Evolutionary conservation across 2,113 vertebrate species (phyloP), one percentile per base, ranked within the genome.

Genomic region (Brachyhypopomus occidentalis): DNA sequence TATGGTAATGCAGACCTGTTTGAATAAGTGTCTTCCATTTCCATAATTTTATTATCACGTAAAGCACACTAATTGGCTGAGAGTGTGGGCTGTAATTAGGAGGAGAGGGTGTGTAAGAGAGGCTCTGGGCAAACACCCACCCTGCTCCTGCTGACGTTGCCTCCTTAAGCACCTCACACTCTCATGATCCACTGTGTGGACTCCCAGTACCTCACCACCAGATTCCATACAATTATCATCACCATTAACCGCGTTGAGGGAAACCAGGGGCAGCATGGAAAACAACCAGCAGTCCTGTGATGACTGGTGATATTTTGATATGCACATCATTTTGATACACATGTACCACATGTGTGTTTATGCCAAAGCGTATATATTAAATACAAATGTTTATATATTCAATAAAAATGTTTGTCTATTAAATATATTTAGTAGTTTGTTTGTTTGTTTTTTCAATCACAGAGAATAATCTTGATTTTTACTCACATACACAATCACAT

Each of bases 21-120:
- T 96, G 96, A 97, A 96, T 95, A 94, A 97, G 95, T 95, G 92
- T 95, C 95, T 94, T 93, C 93, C 94, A 97, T 98, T 97, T 97
- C 94, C 96, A 97, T 98, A 98, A 98, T 98, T 98, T 96, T 96
- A 96, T 98, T 97, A 97, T 96, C 95, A 96, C 95, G 94, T 96
- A 95, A 96, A 97, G 95, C 94, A 95, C 94, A 94, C 95, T 96
- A 96, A 96, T 96, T 96, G 96, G 95, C 84, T 95, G 95, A 94
- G 94, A 95, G 94, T 92, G 86, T 88, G 92, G 94, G 93, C 93
- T 93, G 95, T 97, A 97, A 98, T 98, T 97, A 96, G 95, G 95
- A 96, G 94, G 93, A 94, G 94, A 97, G 95, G 95, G 95, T 52
- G 94, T 94, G 94, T 45, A 77, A 74, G 72, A 81, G 80, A 90